Percentiles rank a stretch among this genome's conserved stretches.
Evolutionary conservation across 2,888 invertebrate species (phyloP).

Genomic region (Zygaena filipendulae): DNA sequence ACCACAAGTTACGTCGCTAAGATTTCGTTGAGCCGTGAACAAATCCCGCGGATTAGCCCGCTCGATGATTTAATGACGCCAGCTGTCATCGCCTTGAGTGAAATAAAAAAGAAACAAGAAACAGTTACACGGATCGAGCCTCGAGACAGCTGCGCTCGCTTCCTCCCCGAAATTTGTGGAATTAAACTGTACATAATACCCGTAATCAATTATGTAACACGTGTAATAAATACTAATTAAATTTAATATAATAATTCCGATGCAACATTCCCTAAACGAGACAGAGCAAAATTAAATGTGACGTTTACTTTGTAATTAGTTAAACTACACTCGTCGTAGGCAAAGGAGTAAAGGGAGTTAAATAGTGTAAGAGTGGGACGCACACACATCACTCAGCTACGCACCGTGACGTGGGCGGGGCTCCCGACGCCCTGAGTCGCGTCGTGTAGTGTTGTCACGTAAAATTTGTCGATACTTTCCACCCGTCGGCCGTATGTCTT

Average conservation of each 20-base stretch:
- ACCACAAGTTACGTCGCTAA: slow-evolving; percentile 33
- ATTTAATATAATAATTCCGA: slow-evolving; percentile 3
- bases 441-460: slow-evolving; percentile 42
- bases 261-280: slow-evolving; percentile 1
- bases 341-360: no score
- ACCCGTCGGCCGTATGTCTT: slow-evolving; percentile 27
- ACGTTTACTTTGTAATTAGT: background rate
- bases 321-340: background rate
- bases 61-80: slow-evolving; percentile 40
- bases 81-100: slow-evolving; percentile 45
- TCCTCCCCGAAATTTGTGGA: no score
- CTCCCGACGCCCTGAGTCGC: slow-evolving; percentile 26
- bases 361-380: slow-evolving; percentile 22
- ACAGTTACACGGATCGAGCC: slow-evolving; percentile 1
- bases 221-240: slow-evolving; percentile 5
- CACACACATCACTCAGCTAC: slow-evolving; percentile 25
- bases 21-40: slow-evolving; percentile 26
- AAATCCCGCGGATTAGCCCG: slow-evolving; percentile 31
- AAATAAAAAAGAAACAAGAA: slow-evolving; percentile 12
- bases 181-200: no score
- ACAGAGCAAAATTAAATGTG: background rate
- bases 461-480: slow-evolving; percentile 43
- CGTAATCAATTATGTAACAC: background rate
- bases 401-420: slow-evolving; percentile 30
- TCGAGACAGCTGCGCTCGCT: slow-evolving; percentile 3